These are phyloP conservation scores for Echinops telfairi DNA, from an alignment of 2,113 vertebrate genomes.

Conservation along the genomic window DNA sequence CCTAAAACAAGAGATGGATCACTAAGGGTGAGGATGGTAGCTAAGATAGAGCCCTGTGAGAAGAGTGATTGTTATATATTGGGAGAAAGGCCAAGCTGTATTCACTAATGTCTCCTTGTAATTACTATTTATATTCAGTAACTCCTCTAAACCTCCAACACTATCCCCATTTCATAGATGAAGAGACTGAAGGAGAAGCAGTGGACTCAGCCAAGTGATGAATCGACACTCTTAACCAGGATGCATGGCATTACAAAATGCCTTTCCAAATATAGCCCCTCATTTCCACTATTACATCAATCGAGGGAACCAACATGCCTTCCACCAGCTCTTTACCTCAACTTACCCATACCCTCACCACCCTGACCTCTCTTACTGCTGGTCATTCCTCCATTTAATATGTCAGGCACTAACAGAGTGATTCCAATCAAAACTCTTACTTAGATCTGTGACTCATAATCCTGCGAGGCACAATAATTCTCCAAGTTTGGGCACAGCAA, in stretches of 20 bases:
- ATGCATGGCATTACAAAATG: not conserved
- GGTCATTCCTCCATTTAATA: not conserved
- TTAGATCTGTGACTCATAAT: not conserved
- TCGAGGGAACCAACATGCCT: not conserved
- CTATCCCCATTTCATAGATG: not conserved
- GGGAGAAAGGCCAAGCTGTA: not conserved
- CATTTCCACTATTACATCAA: no score
- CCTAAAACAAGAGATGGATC: not conserved
- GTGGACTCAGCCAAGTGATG: not conserved
- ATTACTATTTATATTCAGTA: not conserved
- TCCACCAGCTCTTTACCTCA: not conserved
- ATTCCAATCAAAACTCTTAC: not conserved
- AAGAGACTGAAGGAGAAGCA: not conserved
- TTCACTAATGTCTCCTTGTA: no score
- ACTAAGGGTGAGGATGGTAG: not conserved
- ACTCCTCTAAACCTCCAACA: not conserved
- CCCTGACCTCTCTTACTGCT: not conserved
- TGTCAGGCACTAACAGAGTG: not conserved
- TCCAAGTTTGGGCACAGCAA: not conserved
- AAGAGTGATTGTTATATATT: not conserved
- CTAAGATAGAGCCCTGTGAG: not conserved
- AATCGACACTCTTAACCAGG: not conserved
- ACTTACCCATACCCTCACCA: not conserved
- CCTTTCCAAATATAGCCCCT: not conserved
- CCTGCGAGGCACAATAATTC: not conserved